Evolutionary conservation across 2,888 invertebrate genomes (phyloP).

Genomic region (Leptinotarsa rubiginosa): DNA sequence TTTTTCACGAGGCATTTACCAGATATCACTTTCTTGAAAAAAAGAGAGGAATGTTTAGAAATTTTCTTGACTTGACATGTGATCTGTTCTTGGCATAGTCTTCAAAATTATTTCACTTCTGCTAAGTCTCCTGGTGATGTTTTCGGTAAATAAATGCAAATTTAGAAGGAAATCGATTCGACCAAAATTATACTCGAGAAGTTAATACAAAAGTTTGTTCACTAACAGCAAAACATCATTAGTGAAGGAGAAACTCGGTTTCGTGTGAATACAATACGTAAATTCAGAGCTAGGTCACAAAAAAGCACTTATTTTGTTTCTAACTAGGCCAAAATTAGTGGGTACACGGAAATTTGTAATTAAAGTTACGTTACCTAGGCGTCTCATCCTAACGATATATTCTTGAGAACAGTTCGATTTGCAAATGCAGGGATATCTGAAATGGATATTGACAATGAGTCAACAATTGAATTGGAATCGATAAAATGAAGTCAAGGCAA

Average conservation of each 20-base stretch:
- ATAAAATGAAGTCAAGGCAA: neutral
- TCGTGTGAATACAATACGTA: neutral
- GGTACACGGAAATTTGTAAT: conserved; percentile 18
- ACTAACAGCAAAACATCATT: no score
- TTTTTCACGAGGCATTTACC: no score
- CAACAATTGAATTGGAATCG: neutral
- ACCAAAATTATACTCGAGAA: no score
- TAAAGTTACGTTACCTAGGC: neutral
- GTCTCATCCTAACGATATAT: neutral
- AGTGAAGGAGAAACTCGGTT: neutral
- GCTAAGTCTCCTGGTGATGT: no score
- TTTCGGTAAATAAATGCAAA: no score
- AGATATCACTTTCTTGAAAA: no score
- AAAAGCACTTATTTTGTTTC: neutral
- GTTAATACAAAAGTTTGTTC: no score
- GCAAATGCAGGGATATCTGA: neutral
- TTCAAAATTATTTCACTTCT: no score
- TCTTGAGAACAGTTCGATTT: neutral
- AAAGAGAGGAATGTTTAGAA: no score
- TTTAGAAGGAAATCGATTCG: no score
- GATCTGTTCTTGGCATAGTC: no score
- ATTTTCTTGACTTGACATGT: no score
- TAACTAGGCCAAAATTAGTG: neutral
- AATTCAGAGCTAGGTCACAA: neutral
- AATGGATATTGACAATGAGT: neutral